A percentile compares a stretch with the other conserved stretches of the same genome.
Conservation (phyloP, 2,888 invertebrate genomes). For the Lycia hirtaria region DNA sequence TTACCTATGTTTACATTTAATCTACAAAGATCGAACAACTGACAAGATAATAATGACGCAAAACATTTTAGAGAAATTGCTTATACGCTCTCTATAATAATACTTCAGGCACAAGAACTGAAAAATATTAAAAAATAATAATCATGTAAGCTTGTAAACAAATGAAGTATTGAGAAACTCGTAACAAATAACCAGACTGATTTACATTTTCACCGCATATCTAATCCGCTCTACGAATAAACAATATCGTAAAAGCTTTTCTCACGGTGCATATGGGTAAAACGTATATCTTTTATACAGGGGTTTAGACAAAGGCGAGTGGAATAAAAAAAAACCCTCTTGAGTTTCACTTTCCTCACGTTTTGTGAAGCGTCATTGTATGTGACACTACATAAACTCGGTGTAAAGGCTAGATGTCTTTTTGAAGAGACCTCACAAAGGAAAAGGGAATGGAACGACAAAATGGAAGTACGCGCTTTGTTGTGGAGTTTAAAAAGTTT, state of each 20-base stretch:
- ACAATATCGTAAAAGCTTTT: conserved; percentile 67
- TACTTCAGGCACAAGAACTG: not conserved
- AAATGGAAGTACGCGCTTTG: too few species aligned
- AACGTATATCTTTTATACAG: conserved; percentile 50
- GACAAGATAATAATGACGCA: not conserved
- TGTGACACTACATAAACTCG: conserved; percentile 49
- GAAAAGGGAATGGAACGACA: conserved; percentile 2
- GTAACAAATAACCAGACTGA: conserved; percentile 5
- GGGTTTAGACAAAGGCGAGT: conserved; percentile 58
- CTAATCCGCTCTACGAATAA: conserved; percentile 48
- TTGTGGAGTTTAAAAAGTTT: not conserved
- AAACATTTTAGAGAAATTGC: not conserved
- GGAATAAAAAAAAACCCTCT: conserved; percentile 60
- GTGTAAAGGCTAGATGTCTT: conserved; percentile 53
- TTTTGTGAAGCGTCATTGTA: conserved; percentile 65
- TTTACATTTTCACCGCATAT: conserved; percentile 22
- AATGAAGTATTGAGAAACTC: conserved; percentile 2
- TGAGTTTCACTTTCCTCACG: conserved; percentile 69
- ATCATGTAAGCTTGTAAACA: not conserved
- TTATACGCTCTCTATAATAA: not conserved
- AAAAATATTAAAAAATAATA: not conserved
- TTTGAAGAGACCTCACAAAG: conserved; percentile 54
- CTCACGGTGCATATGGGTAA: conserved; percentile 61
- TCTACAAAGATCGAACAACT: not conserved
- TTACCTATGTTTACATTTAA: not conserved